A percentile compares a stretch with the other conserved stretches of the same genome.
Conservation (phyloP, 2,797 vertebrate species). For the Acanthopagrus latus region DNA sequence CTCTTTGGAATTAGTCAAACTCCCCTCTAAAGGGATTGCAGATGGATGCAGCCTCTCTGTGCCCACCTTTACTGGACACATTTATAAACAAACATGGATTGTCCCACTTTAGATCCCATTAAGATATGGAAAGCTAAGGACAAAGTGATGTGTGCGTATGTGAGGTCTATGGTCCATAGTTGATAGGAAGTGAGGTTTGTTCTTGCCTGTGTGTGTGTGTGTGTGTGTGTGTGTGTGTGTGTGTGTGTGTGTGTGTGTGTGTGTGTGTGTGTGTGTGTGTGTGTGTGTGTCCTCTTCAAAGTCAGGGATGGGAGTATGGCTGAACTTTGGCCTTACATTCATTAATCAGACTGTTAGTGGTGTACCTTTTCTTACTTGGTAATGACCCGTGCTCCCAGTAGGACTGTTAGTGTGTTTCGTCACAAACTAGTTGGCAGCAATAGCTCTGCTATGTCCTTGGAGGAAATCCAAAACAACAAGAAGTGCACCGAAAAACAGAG, state of each 20-base stretch:
- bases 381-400: conserved; percentile 45
- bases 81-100: conserved; percentile 32
- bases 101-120: conserved; percentile 34
- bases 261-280: conserved; percentile 10
- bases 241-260: neutral
- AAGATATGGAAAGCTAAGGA: conserved; percentile 30
- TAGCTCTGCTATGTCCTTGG: conserved; percentile 45
- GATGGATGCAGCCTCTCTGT: conserved; percentile 17
- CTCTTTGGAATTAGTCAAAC: neutral
- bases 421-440: conserved; percentile 49
- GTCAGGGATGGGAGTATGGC: conserved; percentile 41
- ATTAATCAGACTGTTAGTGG: conserved; percentile 49
- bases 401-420: conserved; percentile 43
- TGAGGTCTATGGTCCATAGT: too few species aligned
- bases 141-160: neutral
- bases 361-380: conserved; percentile 53
- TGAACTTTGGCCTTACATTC: conserved; percentile 51
- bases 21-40: conserved; percentile 21
- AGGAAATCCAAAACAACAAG: conserved; percentile 42
- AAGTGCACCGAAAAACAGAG: conserved; percentile 29
- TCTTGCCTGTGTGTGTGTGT: neutral
- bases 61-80: conserved; percentile 21
- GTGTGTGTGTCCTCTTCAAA: conserved; percentile 55
- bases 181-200: too few species aligned
- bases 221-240: neutral